Evolutionary conservation across 2,888 invertebrate genomes (phyloP), one percentile per base, ranked within the genome.

Genomic region (Heliconius cydno): DNA sequence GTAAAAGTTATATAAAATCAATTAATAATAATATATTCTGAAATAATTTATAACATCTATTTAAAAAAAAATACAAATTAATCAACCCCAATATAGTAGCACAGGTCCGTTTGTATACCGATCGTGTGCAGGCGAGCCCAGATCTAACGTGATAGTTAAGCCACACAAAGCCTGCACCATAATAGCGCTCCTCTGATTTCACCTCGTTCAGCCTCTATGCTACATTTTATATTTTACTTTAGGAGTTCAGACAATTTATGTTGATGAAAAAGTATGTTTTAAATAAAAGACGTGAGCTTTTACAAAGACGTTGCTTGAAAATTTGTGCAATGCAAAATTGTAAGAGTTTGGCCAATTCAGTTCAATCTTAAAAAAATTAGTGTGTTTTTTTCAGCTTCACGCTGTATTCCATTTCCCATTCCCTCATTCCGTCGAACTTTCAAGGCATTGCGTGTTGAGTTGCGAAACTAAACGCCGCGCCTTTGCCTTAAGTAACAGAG

Each of bases 101-200:
- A 67, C 41, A 41, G 28, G 28, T 28, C 70, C 68, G 52, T 76
- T 79, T 81, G 77, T 79, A 81, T 77, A 77, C 79, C 79, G 68
- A 81, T 79, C 38, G 78, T 79, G 79, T 79, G 77, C 68, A 77
- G 70, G 63, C 46, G 30, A 70, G 68, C 46, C 79, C 74, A 79
- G 78, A 66, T 81, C 71, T 68, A 77, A 72, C 78, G 68, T 74
- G 78, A 76, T 82, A 78, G 82, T 80, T 82, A 82, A 77, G 82
- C 80, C 80, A 74, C 77, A 82, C 82, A 82, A 82, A 82, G 82
- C 79, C 76, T 22, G 75, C 77, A 60, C 78, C 78, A 78, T 80
- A 82, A 80, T 82, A 76, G 70, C 74, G 79, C 68, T 67, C 74
- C 67, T 78, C 78, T 78, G 78, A 78, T 73, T 78, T 66, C 73